A percentile compares a stretch with the other conserved stretches of the same genome.
phyloP scores from a whole-genome alignment of 2,797 vertebrate species.

The Sardinella longiceps region DNA sequence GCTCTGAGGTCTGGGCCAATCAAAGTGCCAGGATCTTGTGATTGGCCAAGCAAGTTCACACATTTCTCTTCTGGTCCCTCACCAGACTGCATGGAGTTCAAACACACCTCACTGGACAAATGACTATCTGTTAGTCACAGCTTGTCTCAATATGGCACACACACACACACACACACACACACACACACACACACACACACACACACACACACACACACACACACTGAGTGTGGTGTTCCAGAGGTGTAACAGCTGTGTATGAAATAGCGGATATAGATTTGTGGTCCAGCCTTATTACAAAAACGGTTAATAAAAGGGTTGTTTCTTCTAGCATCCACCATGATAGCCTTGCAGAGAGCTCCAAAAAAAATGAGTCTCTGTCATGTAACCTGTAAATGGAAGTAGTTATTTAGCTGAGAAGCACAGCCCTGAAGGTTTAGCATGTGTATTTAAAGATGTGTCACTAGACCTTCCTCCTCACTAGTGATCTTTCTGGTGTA shows the following conservation, averaged over 20 bases:
- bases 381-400: no score
- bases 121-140: not conserved
- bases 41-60: slow-evolving; percentile 55
- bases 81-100: not conserved
- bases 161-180: not conserved
- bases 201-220: not conserved
- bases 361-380: no score
- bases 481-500: slow-evolving; percentile 53
- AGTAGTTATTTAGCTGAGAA: no score
- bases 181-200: not conserved
- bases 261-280: not conserved
- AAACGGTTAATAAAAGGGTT: no score
- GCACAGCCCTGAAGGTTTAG: slow-evolving; percentile 32
- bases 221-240: not conserved
- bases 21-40: slow-evolving; percentile 56
- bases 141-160: not conserved
- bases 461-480: slow-evolving; percentile 59
- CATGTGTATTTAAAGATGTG: slow-evolving; percentile 60
- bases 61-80: slow-evolving; percentile 57
- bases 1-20: slow-evolving; percentile 59
- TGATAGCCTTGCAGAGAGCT: no score
- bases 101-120: not conserved
- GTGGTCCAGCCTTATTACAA: no score
- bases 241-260: not conserved
- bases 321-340: no score